phyloP scores from a whole-genome alignment of 2,888 invertebrate genomes.

The Drosophila nigricruria region DNA sequence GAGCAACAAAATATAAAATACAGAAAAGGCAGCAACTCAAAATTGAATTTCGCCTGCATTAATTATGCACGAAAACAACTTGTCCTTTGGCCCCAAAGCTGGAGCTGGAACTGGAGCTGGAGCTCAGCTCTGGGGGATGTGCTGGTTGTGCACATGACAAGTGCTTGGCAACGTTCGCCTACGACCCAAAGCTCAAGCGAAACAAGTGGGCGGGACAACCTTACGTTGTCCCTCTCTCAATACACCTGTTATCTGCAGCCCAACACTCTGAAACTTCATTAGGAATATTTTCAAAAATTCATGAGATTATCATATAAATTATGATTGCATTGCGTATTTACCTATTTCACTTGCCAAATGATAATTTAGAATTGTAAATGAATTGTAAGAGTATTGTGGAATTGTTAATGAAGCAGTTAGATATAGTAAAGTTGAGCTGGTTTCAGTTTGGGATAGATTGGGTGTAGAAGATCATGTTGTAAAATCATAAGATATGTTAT shows the following conservation, averaged over 20 bases:
- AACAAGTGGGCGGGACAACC: not conserved
- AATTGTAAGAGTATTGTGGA: not conserved
- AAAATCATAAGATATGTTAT: too few species aligned
- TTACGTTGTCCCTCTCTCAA: not conserved
- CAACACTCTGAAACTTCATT: constrained; percentile 6
- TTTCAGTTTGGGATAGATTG: not conserved
- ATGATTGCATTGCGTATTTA: constrained; percentile 12
- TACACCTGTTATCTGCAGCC: not conserved
- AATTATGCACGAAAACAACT: constrained; percentile 51
- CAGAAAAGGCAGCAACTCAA: constrained; percentile 16
- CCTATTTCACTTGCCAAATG: not conserved
- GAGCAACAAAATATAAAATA: constrained; percentile 11
- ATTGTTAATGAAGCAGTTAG: not conserved
- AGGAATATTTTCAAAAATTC: not conserved
- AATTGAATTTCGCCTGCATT: constrained; percentile 59
- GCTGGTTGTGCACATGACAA: constrained; percentile 25
- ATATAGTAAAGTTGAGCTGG: not conserved
- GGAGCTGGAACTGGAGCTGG: not conserved
- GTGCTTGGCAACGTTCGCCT: constrained; percentile 30
- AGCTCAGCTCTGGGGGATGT: not conserved
- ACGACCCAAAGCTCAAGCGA: constrained; percentile 1
- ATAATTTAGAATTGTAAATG: constrained; percentile 3
- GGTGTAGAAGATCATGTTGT: too few species aligned
- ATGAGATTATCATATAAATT: constrained; percentile 19
- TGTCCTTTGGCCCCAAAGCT: constrained; percentile 16